phyloP scores from a whole-genome alignment of 2,797 vertebrate species.

The Serranus cabrilla region DNA sequence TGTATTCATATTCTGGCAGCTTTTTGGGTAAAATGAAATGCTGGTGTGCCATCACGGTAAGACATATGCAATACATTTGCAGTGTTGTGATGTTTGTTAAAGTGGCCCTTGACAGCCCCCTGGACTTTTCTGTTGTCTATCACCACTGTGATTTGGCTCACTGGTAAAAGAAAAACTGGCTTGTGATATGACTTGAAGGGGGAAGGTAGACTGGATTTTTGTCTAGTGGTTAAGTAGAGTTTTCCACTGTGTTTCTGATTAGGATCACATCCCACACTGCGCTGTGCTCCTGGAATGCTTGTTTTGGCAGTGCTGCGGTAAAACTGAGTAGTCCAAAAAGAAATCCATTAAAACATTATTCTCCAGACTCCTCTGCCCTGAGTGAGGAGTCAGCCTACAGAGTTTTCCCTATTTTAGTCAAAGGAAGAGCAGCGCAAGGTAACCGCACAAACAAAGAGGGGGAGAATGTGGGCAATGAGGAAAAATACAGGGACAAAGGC shows the following conservation, averaged over 20 bases:
- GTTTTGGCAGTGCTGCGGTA: slow-evolving; percentile 80
- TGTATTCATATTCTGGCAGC: no score
- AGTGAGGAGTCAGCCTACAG: slow-evolving; percentile 41
- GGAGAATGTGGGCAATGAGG: neutral
- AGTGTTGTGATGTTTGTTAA: neutral
- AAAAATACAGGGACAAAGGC: slow-evolving; percentile 16
- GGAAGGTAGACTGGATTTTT: slow-evolving; percentile 47
- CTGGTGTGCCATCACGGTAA: no score
- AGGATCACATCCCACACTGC: slow-evolving; percentile 78
- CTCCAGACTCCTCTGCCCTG: slow-evolving; percentile 51
- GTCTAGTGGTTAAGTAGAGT: slow-evolving; percentile 49
- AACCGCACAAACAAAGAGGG: slow-evolving; percentile 27
- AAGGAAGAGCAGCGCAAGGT: slow-evolving; percentile 67
- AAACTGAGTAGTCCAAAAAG: slow-evolving; percentile 76
- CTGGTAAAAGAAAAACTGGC: slow-evolving; percentile 23
- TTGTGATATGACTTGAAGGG: slow-evolving; percentile 21
- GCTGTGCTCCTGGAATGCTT: slow-evolving; percentile 82
- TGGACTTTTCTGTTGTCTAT: neutral
- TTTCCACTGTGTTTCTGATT: slow-evolving; percentile 81
- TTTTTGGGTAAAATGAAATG: no score
- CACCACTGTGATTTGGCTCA: slow-evolving; percentile 4
- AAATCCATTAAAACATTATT: slow-evolving; percentile 74
- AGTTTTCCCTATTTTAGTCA: slow-evolving; percentile 85
- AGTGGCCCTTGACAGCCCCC: neutral
- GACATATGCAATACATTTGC: no score